Conservation (phyloP, 2,888 invertebrate species). For the Fragum whitleyi region DNA sequence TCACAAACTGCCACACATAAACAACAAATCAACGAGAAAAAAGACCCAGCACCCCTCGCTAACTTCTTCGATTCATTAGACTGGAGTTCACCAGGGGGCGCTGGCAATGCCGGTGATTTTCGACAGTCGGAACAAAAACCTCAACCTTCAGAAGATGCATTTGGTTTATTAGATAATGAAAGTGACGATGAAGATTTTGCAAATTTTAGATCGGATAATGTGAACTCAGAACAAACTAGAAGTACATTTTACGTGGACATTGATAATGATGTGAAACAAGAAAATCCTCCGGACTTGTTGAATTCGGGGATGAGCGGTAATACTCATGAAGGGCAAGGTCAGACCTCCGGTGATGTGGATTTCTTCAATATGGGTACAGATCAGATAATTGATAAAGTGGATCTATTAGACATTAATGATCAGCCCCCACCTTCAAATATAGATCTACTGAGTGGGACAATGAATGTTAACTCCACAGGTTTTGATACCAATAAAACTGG, state of each 20-base stretch:
- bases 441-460: constrained; percentile 74
- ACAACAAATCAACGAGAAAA: constrained; percentile 25
- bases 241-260: constrained; percentile 6
- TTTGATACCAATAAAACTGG: not conserved
- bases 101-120: not conserved
- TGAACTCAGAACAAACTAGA: constrained; percentile 3
- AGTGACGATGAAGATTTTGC: constrained; percentile 78
- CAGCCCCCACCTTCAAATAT: constrained; percentile 72
- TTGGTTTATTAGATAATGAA: constrained; percentile 68
- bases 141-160: constrained; percentile 60
- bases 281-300: constrained; percentile 16
- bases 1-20: constrained; percentile 34
- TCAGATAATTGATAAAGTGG: constrained; percentile 63
- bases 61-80: constrained; percentile 69
- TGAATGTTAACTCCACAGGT: constrained; percentile 26
- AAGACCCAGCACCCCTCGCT: constrained; percentile 45
- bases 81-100: constrained; percentile 51
- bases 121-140: constrained; percentile 37
- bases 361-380: constrained; percentile 73
- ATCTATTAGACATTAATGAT: constrained; percentile 70
- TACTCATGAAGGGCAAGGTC: not conserved
- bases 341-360: constrained; percentile 63
- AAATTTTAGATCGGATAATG: constrained; percentile 58
- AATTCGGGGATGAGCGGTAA: not conserved
- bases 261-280: not conserved